Base-by-base conservation (phyloP, 2,797 vertebrate species). In the Rhinella marina region DNA sequence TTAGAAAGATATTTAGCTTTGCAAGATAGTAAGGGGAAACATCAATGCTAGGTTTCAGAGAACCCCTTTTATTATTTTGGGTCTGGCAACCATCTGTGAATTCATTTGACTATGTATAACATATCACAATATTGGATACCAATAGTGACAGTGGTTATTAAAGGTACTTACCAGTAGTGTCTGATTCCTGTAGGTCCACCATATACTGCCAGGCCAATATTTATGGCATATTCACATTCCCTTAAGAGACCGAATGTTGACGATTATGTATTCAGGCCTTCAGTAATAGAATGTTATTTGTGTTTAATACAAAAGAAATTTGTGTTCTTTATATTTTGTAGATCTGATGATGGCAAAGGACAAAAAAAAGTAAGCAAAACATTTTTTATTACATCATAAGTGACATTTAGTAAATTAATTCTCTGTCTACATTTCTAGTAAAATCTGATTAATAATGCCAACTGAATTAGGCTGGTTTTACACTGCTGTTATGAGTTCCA, bases 341-440 rank as follows among this genome's bases (percentile, higher is more conserved):
- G 98, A 89, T 95, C 95, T 90, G 97, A 98, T 92, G 97, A 97
- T 90, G 94, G 94, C 91, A 97, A 95, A 92, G 92, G 94, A 54
- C 91, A 97, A 92, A 99, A 97, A 95, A 98, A 98, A 97, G 98
- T 98, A 93, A 90, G 72, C 84, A 76, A n/a, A 41, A 1, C n/a
- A 1, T 73, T 68, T 29, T 27, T 25, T 64, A 3, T 25, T 27
- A 66, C 4, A 11, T 6, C 11, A 25, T 7, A 5, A 17, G 7
- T 72, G 64, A n/a, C 8, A 64, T 68, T 25, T 32, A 19, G 7
- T 72, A 41, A 17, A 29, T 0, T 27, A 3, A 3, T 70, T 70
- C 10, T 73, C 8, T 48, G 2, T 3, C 19, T 68, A 68, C 3
- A 48, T 21, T 48, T 48, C 48, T 73, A 41, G 29, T 48, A 48